Percentiles rank a stretch among this genome's conserved stretches.
Conservation (phyloP, 1,140 invertebrate species). For the Wasmannia auropunctata region DNA sequence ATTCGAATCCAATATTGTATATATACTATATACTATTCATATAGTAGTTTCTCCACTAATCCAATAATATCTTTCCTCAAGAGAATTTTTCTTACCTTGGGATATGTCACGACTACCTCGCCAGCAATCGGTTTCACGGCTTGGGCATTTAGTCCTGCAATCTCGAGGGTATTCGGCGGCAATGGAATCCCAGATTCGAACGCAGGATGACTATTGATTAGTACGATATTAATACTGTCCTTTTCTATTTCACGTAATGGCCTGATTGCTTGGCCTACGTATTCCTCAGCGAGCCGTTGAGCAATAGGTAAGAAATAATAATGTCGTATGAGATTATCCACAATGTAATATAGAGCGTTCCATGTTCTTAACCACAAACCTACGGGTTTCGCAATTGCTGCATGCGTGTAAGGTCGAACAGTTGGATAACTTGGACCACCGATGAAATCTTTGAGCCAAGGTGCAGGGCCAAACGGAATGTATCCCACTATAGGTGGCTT, state of each 20-base stretch:
- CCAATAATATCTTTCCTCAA: no score
- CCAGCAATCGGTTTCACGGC: no score
- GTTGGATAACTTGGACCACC: conserved; percentile 19
- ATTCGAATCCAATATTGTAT: no score
- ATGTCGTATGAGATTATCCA: conserved; percentile 11
- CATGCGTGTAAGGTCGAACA: conserved; percentile 16
- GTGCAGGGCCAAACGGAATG: neutral
- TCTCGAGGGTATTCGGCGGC: no score
- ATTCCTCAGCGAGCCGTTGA: neutral
- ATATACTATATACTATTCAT: no score
- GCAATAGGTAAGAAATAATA: conserved; percentile 3
- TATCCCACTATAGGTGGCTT: conserved; percentile 16
- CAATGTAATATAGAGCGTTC: conserved; percentile 4
- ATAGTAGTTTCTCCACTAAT: no score
- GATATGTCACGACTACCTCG: no score
- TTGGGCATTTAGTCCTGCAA: no score
- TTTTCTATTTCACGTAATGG: neutral
- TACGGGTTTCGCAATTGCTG: neutral
- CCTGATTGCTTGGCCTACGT: neutral
- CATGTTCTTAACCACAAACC: conserved; percentile 25
- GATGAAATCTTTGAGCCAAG: conserved; percentile 28
- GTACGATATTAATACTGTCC: no score
- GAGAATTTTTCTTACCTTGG: no score
- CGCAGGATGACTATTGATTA: no score
- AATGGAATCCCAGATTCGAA: no score